Evolutionary conservation across 2,113 vertebrate genomes (phyloP).

Genomic region (Oncorhynchus keta): DNA sequence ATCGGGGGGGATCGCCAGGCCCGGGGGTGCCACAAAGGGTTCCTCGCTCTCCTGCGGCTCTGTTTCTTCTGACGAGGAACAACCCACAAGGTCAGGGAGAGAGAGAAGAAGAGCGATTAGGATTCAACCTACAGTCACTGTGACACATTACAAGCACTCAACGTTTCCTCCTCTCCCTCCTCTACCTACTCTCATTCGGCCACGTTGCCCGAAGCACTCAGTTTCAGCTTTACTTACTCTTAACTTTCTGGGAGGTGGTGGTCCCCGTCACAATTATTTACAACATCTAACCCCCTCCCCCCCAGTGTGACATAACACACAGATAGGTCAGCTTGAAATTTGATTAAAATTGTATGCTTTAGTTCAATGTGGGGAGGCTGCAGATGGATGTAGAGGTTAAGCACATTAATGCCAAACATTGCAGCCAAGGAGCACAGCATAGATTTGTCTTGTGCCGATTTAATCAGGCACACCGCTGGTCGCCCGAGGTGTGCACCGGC

Average conservation of each 20-base stretch:
- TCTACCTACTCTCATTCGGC: not conserved
- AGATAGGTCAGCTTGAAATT: slow-evolving; percentile 25
- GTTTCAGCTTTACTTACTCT: slow-evolving; percentile 25
- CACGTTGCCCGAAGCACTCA: slow-evolving; percentile 12
- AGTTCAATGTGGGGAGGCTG: not conserved
- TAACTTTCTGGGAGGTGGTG: slow-evolving; percentile 15
- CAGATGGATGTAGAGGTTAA: not conserved
- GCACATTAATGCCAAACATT: slow-evolving; percentile 9
- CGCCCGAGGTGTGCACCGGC: not conserved
- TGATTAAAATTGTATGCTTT: slow-evolving; percentile 30
- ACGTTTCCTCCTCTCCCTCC: not conserved
- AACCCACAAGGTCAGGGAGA: slow-evolving; percentile 10
- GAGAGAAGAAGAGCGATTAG: not conserved
- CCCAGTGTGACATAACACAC: not conserved
- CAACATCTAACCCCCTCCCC: not conserved
- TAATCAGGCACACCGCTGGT: slow-evolving; percentile 8
- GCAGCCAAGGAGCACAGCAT: not conserved
- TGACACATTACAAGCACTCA: not conserved
- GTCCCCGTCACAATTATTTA: slow-evolving; percentile 20
- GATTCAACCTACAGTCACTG: not conserved
- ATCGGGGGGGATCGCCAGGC: slow-evolving; percentile 87
- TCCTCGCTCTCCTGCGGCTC: slow-evolving; percentile 90
- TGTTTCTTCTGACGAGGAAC: slow-evolving; percentile 60
- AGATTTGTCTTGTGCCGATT: slow-evolving; percentile 6
- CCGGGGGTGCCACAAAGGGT: slow-evolving; percentile 89